Base-by-base conservation (phyloP, 2,888 invertebrate species). In the Chromoteleia sp. region DNA sequence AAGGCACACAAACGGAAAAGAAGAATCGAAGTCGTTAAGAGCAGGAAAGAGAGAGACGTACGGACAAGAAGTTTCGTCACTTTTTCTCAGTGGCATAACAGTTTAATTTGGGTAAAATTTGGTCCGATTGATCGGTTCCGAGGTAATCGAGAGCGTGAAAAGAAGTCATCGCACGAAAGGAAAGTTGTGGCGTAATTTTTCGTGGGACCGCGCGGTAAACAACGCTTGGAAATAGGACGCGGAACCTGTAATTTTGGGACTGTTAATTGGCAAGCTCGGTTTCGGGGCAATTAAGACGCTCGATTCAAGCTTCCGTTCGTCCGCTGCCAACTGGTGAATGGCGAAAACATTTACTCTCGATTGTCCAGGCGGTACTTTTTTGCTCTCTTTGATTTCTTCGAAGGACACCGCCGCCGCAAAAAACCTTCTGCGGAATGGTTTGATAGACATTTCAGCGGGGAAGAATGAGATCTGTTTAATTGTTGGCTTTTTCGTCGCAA, bases 241-340 rank as follows among this genome's bases (percentile, higher is more conserved):
- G 54, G 59, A 45, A 74, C 81, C 81, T 61, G 84, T 81, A 84
- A 84, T 84, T 83, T 77, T 59, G 65, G 56, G 78, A 79, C 80
- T 76, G 81, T 83, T 85, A 84, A 84, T 84, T 85, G 78, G 84
- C 82, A 56, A 78, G 63, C 61, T 81, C 79, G 80, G 77, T 76
- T 81, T 68, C 77, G 33, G 77, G 63, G 78, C 83, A 83, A 83
- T 83, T 83, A 81, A 83, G 81, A 81, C 81, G 79, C 83, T 76
- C 71, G 81, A 73, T 76, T 73, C 73, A 45, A 76, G 83, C 79
- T 83, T 83, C 83, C 83, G 81, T 77, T 78, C 63, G 73, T 58
- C 68, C 61, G 73, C 67, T 50, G 65, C 61, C 70, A 61, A 17
- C 74, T 74, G 68, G 58, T 74, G 77, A 81, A 81, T 77, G 76